Percentiles rank a stretch among this genome's conserved stretches.
phyloP scores from a whole-genome alignment of 2,797 vertebrate genomes.

The Sebastes hubbsi region DNA sequence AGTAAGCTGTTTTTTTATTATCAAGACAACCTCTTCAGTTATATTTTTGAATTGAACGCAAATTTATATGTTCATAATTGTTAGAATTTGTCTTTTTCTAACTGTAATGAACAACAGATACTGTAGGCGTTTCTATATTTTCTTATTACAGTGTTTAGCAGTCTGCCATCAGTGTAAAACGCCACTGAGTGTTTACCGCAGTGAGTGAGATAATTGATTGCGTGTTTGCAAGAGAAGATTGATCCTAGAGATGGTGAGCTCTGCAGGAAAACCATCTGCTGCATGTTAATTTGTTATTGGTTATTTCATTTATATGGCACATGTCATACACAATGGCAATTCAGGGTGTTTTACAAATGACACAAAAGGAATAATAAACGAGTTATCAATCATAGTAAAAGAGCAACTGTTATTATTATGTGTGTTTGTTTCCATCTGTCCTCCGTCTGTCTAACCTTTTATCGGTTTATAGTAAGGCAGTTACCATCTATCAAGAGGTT shows the following conservation, averaged over 20 bases:
- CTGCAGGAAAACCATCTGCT: background rate
- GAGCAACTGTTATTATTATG: background rate
- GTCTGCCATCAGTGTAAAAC: background rate
- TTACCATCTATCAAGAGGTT: background rate
- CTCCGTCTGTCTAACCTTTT: background rate
- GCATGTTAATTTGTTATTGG: background rate
- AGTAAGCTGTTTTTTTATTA: background rate
- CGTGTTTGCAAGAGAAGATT: background rate
- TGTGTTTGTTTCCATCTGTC: background rate
- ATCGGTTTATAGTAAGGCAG: background rate
- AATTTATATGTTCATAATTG: background rate
- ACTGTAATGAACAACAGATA: background rate
- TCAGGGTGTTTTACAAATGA: background rate
- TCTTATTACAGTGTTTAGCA: background rate
- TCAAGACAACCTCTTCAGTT: background rate
- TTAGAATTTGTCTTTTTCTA: background rate
- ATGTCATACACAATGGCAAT: background rate
- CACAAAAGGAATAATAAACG: background rate
- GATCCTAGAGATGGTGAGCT: background rate
- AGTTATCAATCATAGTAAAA: background rate
- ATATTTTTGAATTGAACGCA: background rate
- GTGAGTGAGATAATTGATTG: background rate
- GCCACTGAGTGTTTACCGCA: background rate
- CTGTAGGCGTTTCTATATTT: background rate
- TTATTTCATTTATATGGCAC: background rate